phyloP scores from a whole-genome alignment of 2,797 vertebrate species.

The Gadopsis marmoratus region DNA sequence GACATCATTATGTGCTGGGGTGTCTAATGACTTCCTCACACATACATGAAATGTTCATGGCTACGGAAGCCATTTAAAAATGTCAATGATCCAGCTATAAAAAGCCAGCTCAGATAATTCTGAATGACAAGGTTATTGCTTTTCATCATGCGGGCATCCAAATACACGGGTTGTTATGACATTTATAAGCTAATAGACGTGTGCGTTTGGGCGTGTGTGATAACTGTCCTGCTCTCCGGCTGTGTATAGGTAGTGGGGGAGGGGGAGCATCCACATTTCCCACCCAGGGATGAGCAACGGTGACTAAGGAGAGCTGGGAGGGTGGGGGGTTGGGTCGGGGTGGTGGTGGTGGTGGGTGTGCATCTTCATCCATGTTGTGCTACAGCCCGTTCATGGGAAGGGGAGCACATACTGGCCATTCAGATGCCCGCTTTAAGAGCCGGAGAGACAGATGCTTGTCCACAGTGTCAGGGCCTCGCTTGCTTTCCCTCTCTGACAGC shows the following conservation, averaged over 20 bases:
- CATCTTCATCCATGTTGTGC: slow-evolving; percentile 39
- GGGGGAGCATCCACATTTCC: slow-evolving; percentile 67
- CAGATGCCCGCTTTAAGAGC: slow-evolving; percentile 55
- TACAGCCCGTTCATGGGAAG: slow-evolving; percentile 37
- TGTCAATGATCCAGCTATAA: slow-evolving; percentile 56
- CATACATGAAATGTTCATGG: slow-evolving; percentile 47
- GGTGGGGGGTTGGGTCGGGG: slow-evolving; percentile 9
- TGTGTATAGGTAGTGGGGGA: slow-evolving; percentile 73
- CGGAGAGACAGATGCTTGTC: slow-evolving; percentile 80
- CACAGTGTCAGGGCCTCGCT: slow-evolving; percentile 73
- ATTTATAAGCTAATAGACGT: slow-evolving; percentile 38
- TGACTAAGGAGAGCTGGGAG: slow-evolving; percentile 56
- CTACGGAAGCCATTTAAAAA: slow-evolving; percentile 59
- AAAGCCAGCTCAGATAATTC: slow-evolving; percentile 33
- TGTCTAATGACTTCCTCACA: slow-evolving; percentile 58
- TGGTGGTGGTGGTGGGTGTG: slow-evolving; percentile 36
- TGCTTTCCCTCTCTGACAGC: slow-evolving; percentile 76
- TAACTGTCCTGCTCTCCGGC: slow-evolving; percentile 59
- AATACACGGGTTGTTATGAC: slow-evolving; percentile 46
- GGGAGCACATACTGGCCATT: slow-evolving; percentile 36
- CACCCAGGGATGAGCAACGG: slow-evolving; percentile 75
- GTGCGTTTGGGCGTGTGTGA: slow-evolving; percentile 60
- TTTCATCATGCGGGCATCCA: slow-evolving; percentile 31
- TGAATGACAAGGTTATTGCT: slow-evolving; percentile 56
- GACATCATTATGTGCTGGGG: slow-evolving; percentile 30